Percentiles rank a stretch among this genome's conserved stretches.
phyloP scores from a whole-genome alignment of 2,113 vertebrate genomes.

The Aptenodytes forsteri region DNA sequence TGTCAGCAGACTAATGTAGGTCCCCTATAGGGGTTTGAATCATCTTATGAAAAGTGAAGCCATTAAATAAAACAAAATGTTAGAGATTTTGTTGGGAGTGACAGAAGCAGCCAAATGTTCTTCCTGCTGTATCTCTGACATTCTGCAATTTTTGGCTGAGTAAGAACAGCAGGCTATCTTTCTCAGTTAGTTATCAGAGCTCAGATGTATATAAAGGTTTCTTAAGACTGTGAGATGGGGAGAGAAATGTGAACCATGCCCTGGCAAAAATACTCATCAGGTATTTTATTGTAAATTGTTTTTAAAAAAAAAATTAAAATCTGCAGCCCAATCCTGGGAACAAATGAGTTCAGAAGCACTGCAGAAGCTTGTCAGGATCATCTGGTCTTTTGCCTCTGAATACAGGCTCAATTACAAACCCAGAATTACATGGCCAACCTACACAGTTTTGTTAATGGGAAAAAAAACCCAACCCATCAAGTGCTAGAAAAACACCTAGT shows the following conservation, averaged over 20 bases:
- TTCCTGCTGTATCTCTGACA: constrained; percentile 37
- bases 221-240: not conserved
- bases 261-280: not conserved
- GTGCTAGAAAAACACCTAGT: not conserved
- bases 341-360: not conserved
- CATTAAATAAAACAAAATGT: constrained; percentile 66
- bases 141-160: constrained; percentile 35
- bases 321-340: not conserved
- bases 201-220: not conserved
- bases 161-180: constrained; percentile 38
- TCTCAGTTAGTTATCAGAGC: not conserved
- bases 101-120: constrained; percentile 55
- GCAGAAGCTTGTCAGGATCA: not conserved
- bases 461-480: not conserved
- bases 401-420: not conserved
- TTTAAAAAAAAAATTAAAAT: not conserved
- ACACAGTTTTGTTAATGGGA: not conserved
- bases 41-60: constrained; percentile 37
- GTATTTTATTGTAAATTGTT: not conserved
- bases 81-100: constrained; percentile 57
- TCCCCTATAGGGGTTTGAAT: constrained; percentile 60
- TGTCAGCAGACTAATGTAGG: constrained; percentile 48
- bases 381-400: not conserved
- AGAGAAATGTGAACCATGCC: not conserved
- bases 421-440: not conserved